Evolutionary conservation across 1,140 invertebrate genomes (phyloP), one percentile per base, ranked within the genome.

Genomic region (Sitophilus oryzae): DNA sequence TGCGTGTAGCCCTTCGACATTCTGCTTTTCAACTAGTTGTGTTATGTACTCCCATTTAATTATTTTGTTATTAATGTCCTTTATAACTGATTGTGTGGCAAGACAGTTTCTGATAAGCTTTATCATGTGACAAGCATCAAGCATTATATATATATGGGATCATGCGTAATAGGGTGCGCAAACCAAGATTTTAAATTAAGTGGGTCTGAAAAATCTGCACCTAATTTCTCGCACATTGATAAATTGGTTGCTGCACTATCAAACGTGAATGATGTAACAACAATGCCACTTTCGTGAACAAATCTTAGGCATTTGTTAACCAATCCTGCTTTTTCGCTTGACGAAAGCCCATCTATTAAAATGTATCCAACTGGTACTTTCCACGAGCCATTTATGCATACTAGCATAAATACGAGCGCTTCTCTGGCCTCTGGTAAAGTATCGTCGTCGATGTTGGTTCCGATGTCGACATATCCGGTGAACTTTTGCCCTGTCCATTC

Each of bases 101-200:
- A 45, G 45, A 21, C 41, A 45, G 20, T 57, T 57, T 52, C 55
- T 57, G 5, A 57, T 36, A 5, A 56, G 25, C 30, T 56, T 56
- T 14, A 57, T 14, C 48, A 52, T 52, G 21, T 57, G 55, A 30
- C 55, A 52, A 4, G 41, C 9, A 46, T 40, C 49, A 3, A 57
- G n/a, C 23, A n/a, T n/a, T 14, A 49, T 14, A 56, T 43, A 34
- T 11, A 56, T 41, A 50, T 14, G n/a, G 35, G 10, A 15, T 55
- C n/a, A 34, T 38, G 20, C 1, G 52, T 55, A 14, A 44, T 18
- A 11, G 46, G 53, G 22, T 56, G 36, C 9, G 2, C 5, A 42
- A 56, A 56, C 21, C 19, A 20, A 11, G 37, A 30, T 50, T 50
- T 50, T 35, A 56, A 38, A 44, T 19, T 43, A 15, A 20, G 4